These are phyloP conservation scores for Lasioglossum vierecki DNA, from an alignment of 2,888 invertebrate species.

Conservation along the genomic window DNA sequence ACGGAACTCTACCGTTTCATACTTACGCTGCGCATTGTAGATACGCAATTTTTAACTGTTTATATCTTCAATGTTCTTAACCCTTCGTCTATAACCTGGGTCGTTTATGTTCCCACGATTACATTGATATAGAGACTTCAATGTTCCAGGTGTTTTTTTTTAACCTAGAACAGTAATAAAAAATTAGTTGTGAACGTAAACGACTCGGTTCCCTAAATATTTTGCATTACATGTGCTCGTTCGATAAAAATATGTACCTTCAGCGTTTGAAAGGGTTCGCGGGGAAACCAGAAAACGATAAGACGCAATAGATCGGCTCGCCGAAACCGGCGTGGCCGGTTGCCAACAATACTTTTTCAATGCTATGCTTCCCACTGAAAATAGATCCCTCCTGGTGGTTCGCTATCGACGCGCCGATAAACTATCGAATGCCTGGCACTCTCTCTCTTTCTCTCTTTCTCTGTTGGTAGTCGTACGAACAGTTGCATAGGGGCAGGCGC, in stretches of 20 bases:
- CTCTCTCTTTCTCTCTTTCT: background rate
- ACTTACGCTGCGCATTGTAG: no score
- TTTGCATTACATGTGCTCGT: background rate
- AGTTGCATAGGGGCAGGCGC: slow-evolving; percentile 46
- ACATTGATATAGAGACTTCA: no score
- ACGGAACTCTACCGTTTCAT: no score
- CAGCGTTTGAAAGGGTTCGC: background rate
- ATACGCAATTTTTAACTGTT: no score
- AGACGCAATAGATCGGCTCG: slow-evolving; percentile 16
- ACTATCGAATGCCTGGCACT: background rate
- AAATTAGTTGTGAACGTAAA: background rate
- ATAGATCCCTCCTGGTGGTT: slow-evolving; percentile 33
- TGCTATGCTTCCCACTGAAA: slow-evolving; percentile 40
- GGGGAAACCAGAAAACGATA: background rate
- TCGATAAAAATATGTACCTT: background rate
- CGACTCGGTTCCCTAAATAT: background rate
- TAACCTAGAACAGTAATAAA: background rate
- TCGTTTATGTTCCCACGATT: no score
- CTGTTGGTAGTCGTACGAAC: background rate
- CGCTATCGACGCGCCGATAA: slow-evolving; percentile 15
- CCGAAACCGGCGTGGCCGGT: slow-evolving; percentile 31
- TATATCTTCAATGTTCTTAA: no score
- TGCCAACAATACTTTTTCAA: slow-evolving; percentile 52
- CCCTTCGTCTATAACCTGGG: no score
- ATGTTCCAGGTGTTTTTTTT: background rate